Percentiles rank a stretch among this genome's conserved stretches.
phyloP scores from a whole-genome alignment of 2,113 vertebrate genomes.

The Lampris megalopsis region DNA sequence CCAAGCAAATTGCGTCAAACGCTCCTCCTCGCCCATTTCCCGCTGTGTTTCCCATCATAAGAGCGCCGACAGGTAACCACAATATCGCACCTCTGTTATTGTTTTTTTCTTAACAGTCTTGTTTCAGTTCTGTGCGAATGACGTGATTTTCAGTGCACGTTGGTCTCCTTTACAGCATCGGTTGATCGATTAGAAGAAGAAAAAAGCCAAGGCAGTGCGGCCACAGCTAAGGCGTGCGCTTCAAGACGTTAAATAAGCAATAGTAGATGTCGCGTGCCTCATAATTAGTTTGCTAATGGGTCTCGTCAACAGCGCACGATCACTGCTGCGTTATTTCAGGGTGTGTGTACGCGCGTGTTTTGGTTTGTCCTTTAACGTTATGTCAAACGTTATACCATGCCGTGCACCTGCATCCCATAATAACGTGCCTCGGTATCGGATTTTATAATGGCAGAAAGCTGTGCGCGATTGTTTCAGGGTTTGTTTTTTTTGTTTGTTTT shows the following conservation, averaged over 20 bases:
- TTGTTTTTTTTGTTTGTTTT: no score
- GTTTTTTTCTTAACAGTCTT: not conserved
- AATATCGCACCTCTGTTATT: not conserved
- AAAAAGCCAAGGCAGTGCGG: not conserved
- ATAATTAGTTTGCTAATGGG: not conserved
- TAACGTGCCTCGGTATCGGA: not conserved
- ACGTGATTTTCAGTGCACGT: not conserved
- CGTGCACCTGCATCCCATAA: slow-evolving; percentile 2
- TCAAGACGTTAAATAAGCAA: no score
- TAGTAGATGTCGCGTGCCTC: not conserved
- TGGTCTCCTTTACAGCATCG: no score
- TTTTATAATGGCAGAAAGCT: not conserved
- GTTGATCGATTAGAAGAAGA: not conserved
- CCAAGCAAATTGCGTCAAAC: slow-evolving; percentile 51
- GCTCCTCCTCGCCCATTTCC: slow-evolving; percentile 43
- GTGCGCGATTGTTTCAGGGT: no score
- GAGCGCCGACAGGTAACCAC: slow-evolving; percentile 65
- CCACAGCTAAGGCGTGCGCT: not conserved
- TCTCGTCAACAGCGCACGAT: no score
- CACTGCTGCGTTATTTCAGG: no score
- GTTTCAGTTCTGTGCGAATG: no score
- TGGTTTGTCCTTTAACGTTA: not conserved
- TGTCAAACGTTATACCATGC: not conserved
- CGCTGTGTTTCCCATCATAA: slow-evolving; percentile 43
- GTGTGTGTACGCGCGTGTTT: not conserved